Evolutionary conservation across 2,797 vertebrate genomes (phyloP), one percentile per base, ranked within the genome.

Genomic region (Melanotaenia maccullochi): DNA sequence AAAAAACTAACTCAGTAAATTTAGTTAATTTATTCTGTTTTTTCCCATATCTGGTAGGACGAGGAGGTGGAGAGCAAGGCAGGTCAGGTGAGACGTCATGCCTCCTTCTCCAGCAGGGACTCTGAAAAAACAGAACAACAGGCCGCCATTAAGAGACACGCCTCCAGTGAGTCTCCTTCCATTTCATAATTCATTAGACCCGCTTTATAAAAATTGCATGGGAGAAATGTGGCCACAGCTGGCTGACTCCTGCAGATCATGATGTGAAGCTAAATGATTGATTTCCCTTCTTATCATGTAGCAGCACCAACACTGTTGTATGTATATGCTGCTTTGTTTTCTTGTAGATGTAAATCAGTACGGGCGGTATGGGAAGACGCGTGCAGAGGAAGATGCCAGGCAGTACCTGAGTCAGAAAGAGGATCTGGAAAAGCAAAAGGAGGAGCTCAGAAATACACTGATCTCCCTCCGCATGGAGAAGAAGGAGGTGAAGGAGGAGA

Each of bases 311-410:
- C n/a, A 16, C 35, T 25, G 25, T 47, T 44, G 2, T 35, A 8
- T 62, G 44, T 36, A 18, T 49, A 57, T 16, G 38, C 25, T 55
- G n/a, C 35, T 57, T 28, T 65, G 62, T 28, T 80, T 51, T 68
- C 28, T 60, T n/a, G 1, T 42, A 99, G 98, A 95, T 85, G 96
- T 96, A 65, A 97, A 97, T 89, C 97, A 97, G 69, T 98, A 97
- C 56, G 93, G 70, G 2, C 96, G 95, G 69, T 99, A 99, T 0
- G 98, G 98, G 57, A 99, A 99, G 93, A 98, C 95, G 1, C 93
- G 98, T 36, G 98, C 98, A 0, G 97, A 99, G 83, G 97, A 99
- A 81, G 98, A 99, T 0, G 98, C 98, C 66, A 93, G 95, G 49
- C 91, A 92, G 0, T 99, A 96, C 92, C 92, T 97, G 77, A 92